These are phyloP conservation scores for Lasioglossum zephyrum DNA, from an alignment of 2,888 invertebrate species.

Conservation along the genomic window DNA sequence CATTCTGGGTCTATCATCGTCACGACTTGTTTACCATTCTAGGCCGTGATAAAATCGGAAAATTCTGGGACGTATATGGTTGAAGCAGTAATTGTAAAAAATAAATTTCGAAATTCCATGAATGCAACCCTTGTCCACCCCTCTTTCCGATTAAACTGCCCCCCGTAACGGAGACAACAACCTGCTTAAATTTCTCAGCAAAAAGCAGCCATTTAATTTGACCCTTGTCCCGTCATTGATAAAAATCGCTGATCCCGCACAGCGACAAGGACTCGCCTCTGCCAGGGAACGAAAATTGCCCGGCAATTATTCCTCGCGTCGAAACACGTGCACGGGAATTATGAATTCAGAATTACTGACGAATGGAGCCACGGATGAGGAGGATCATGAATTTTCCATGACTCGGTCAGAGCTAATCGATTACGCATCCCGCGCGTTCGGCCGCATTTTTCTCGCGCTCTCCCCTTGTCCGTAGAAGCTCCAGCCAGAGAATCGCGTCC, in stretches of 20 bases:
- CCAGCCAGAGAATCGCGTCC: conserved; percentile 48
- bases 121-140: neutral
- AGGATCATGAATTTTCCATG: conserved; percentile 39
- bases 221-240: neutral
- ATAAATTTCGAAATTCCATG: no score
- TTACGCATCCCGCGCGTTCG: conserved; percentile 55
- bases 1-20: neutral
- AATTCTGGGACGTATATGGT: neutral
- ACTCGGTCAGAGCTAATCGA: conserved; percentile 58
- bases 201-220: neutral
- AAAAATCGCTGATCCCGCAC: neutral
- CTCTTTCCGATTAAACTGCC: neutral
- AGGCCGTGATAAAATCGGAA: neutral
- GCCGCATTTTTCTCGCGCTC: conserved; percentile 55
- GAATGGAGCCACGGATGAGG: neutral
- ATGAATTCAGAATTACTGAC: neutral
- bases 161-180: neutral
- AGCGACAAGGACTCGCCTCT: neutral
- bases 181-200: neutral
- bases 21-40: neutral
- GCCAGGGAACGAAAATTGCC: conserved; percentile 6
- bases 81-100: no score
- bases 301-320: conserved; percentile 19
- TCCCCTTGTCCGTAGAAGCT: conserved; percentile 49
- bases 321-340: conserved; percentile 7